Evolutionary conservation across 2,888 invertebrate genomes (phyloP), one percentile per base, ranked within the genome.

Genomic region (Chaetoderma sp.): DNA sequence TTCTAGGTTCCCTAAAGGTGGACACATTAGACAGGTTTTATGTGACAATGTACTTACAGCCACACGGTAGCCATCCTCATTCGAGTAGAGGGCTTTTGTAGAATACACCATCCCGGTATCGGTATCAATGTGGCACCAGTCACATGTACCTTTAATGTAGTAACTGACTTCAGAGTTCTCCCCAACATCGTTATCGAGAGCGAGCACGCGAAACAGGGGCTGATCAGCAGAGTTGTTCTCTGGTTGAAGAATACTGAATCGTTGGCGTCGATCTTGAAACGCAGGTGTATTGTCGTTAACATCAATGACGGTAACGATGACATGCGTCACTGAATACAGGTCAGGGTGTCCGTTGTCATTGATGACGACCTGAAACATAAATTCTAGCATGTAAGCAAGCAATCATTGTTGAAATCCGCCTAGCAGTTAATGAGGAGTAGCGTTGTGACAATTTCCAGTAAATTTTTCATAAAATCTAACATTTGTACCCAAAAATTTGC

Each of bases 61-160:
- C n/a, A n/a, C n/a, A n/a, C n/a, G n/a, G n/a, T n/a, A n/a, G n/a
- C n/a, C n/a, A n/a, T n/a, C n/a, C n/a, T n/a, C n/a, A n/a, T n/a
- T n/a, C n/a, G n/a, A n/a, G n/a, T n/a, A n/a, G n/a, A n/a, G n/a
- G n/a, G n/a, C n/a, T n/a, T n/a, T n/a, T n/a, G n/a, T n/a, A n/a
- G n/a, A n/a, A n/a, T n/a, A n/a, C n/a, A 97, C 91, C 81, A 93
- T 91, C 16, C 96, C 97, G 13, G 93, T 93, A 75, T 88, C 88
- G 23, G 92, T 91, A 87, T 95, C 92, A 71, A 97, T 93, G 49
- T 72, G 70, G 10, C 65, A 68, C 82, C 91, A 90, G 63, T 84
- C 83, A 45, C 76, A 75, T 10, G 82, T 75, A 23, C 27, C 65
- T 57, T 75, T 77, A 27, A 86, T 76, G 57, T 92, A 91, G 89